Evolutionary conservation across 37 sponge, comb jelly and placozoan species (phyloP).

Genomic region (Chondrilla cf. caribensis): DNA sequence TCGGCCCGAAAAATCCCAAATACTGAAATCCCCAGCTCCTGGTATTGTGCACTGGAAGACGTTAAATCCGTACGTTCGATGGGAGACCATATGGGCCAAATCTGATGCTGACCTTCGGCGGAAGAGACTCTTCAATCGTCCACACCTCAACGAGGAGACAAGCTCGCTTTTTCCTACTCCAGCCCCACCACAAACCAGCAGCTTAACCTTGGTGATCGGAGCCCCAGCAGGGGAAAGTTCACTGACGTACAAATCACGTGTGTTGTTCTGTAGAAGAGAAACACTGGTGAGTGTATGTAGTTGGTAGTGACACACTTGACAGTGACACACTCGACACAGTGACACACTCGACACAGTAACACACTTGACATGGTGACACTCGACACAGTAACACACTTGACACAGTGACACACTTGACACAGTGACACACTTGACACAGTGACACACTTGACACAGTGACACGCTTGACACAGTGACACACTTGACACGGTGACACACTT

Average conservation of each 20-base stretch:
- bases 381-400: too few species aligned
- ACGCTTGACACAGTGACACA: too few species aligned
- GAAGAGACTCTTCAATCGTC: slow-evolving; percentile 55
- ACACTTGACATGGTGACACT: too few species aligned
- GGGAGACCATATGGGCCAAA: slow-evolving; percentile 25
- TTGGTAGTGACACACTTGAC: too few species aligned
- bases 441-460: too few species aligned
- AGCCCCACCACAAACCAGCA: slow-evolving; percentile 77
- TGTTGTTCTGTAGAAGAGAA: slow-evolving; percentile 25
- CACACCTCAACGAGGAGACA: slow-evolving; percentile 65
- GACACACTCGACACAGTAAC: too few species aligned
- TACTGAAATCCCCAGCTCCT: slow-evolving; percentile 66
- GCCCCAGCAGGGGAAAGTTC: slow-evolving; percentile 52
- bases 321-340: too few species aligned
- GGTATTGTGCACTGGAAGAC: slow-evolving; percentile 55
- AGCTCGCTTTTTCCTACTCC: slow-evolving; percentile 88
- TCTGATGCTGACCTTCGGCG: slow-evolving; percentile 51
- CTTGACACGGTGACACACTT: too few species aligned
- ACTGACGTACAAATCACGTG: slow-evolving; percentile 48
- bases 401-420: too few species aligned
- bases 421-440: too few species aligned
- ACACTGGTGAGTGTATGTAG: background rate
- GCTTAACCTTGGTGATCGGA: slow-evolving; percentile 52
- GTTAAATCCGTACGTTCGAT: slow-evolving; percentile 57
- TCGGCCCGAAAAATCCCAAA: slow-evolving; percentile 88